Conservation (phyloP, 2,113 vertebrate species). For the Erythrocercus mccallii region DNA sequence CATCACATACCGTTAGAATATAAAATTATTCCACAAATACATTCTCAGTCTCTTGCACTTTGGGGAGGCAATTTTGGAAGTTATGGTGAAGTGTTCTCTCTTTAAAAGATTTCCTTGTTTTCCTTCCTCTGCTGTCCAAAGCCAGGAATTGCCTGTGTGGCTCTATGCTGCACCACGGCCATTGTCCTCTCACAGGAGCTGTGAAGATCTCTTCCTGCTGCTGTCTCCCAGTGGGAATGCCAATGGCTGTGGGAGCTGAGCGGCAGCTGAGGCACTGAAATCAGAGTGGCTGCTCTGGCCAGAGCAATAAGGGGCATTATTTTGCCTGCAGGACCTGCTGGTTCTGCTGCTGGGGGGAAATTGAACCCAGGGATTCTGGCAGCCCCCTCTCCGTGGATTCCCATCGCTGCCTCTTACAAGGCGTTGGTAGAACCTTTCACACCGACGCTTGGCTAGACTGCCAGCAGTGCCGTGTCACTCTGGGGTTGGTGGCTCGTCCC, state of each 20-base stretch:
- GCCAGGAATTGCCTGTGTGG: not conserved
- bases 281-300: not conserved
- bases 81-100: not conserved
- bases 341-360: not conserved
- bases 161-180: accelerated
- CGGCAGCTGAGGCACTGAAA: not conserved
- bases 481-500: not conserved
- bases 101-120: not conserved
- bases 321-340: not conserved
- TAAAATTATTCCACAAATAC: not conserved
- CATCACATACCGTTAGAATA: not conserved
- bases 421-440: not conserved
- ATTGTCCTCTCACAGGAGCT: not conserved
- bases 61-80: not conserved
- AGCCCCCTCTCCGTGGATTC: accelerated
- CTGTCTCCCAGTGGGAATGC: not conserved
- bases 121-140: not conserved
- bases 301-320: not conserved
- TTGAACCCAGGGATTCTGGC: not conserved
- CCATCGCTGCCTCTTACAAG: accelerated
- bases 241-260: not conserved
- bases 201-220: not conserved
- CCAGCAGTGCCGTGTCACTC: not conserved
- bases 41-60: not conserved
- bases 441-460: accelerated